A percentile compares a stretch with the other conserved stretches of the same genome.
Conservation (phyloP, 2,888 invertebrate species). For the Reticulitermes lucifugus region DNA sequence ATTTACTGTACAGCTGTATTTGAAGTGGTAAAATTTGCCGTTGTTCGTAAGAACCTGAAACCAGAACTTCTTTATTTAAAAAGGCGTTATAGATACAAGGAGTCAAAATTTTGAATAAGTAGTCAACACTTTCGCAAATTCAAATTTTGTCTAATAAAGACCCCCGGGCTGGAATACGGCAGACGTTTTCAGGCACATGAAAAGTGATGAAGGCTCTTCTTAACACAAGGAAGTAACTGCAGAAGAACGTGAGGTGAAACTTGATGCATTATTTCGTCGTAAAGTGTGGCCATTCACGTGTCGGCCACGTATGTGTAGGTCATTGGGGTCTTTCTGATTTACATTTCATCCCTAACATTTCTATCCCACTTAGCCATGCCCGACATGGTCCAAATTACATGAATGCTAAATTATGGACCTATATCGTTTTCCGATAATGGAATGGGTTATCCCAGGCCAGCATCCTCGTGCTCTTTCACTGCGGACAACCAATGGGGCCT, state of each 20-base stretch:
- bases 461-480: background rate
- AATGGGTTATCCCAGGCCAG: constrained; percentile 38
- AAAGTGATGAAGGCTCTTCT: too few relatives aligned
- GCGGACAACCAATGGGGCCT: background rate
- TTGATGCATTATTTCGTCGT: constrained; percentile 5
- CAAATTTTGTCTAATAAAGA: too few relatives aligned
- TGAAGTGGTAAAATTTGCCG: too few relatives aligned
- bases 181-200: too few relatives aligned
- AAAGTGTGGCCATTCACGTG: background rate
- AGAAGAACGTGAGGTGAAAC: constrained; percentile 8
- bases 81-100: too few relatives aligned
- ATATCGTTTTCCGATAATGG: constrained; percentile 50
- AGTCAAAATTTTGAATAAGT: too few relatives aligned
- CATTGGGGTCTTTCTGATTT: constrained; percentile 8
- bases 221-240: background rate
- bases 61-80: too few relatives aligned
- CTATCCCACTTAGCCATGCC: constrained; percentile 45
- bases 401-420: constrained; percentile 50
- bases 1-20: too few relatives aligned
- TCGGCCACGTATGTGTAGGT: background rate
- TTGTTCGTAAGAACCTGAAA: too few relatives aligned
- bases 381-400: constrained; percentile 45
- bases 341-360: constrained; percentile 36
- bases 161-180: too few relatives aligned
- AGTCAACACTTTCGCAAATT: too few relatives aligned